Evolutionary conservation across 2,113 vertebrate species (phyloP).

Genomic region (Echinops telfairi): DNA sequence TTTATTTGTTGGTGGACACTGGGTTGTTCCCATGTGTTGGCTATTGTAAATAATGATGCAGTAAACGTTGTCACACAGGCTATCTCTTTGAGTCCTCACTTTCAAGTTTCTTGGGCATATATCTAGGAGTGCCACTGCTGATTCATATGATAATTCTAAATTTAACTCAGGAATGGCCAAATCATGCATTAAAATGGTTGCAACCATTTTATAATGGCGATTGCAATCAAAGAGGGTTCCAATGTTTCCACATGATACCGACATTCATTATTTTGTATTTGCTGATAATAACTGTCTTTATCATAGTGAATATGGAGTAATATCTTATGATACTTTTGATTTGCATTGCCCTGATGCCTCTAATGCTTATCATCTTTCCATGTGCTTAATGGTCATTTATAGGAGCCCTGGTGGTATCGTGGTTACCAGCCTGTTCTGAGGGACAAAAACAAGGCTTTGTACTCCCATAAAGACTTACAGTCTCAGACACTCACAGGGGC

Average conservation of each 20-base stretch:
- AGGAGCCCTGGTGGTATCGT: not conserved
- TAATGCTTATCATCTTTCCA: not conserved
- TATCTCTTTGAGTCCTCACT: not conserved
- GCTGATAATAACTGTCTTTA: not conserved
- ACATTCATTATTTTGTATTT: not conserved
- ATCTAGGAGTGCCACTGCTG: not conserved
- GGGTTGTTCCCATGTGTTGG: not conserved
- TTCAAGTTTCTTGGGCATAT: not conserved
- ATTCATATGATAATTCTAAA: not conserved
- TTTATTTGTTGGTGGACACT: not conserved
- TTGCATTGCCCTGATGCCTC: not conserved
- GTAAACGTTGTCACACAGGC: not conserved
- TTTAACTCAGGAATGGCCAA: not conserved
- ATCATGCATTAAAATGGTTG: not conserved
- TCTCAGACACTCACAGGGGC: too few relatives aligned
- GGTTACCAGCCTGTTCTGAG: too few relatives aligned
- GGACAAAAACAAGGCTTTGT: too few relatives aligned
- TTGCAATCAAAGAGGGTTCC: not conserved
- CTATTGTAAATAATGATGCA: not conserved
- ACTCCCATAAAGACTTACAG: too few relatives aligned
- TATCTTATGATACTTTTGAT: not conserved
- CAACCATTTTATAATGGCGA: not conserved
- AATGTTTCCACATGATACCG: not conserved
- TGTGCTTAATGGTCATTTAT: not conserved
- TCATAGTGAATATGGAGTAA: not conserved